These are phyloP conservation scores for Hippopotamus amphibius DNA, from an alignment of 2,113 vertebrate species.

Conservation along the genomic window DNA sequence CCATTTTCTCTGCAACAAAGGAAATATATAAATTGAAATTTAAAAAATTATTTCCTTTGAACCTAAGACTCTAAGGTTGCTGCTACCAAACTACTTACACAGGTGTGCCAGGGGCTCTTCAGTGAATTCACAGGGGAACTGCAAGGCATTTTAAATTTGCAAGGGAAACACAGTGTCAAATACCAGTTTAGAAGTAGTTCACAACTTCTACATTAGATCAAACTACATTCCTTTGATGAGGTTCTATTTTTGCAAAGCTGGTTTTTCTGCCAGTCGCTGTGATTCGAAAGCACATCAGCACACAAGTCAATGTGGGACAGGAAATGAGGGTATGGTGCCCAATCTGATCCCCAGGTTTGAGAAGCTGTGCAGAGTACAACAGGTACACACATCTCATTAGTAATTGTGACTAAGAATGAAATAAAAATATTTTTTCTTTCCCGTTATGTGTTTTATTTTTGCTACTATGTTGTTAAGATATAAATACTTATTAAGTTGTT, in stretches of 20 bases:
- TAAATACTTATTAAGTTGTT: not conserved
- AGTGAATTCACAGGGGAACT: not conserved
- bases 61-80: not conserved
- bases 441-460: not conserved
- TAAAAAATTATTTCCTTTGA: not conserved
- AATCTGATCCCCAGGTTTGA: not conserved
- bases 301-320: not conserved
- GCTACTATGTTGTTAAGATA: not conserved
- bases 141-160: not conserved
- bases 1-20: constrained; percentile 22
- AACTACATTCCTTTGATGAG: not conserved
- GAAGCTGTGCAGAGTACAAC: not conserved
- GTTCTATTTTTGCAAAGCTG: not conserved
- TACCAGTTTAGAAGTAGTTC: not conserved
- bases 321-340: not conserved
- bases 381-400: not conserved
- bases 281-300: not conserved
- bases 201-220: not conserved
- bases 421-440: not conserved
- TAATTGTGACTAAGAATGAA: not conserved
- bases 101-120: not conserved
- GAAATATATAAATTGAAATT: not conserved
- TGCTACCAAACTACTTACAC: not conserved
- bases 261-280: not conserved
- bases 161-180: not conserved